These are phyloP conservation scores for Anas platyrhynchos DNA, from an alignment of 2,113 vertebrate species.

Conservation along the genomic window DNA sequence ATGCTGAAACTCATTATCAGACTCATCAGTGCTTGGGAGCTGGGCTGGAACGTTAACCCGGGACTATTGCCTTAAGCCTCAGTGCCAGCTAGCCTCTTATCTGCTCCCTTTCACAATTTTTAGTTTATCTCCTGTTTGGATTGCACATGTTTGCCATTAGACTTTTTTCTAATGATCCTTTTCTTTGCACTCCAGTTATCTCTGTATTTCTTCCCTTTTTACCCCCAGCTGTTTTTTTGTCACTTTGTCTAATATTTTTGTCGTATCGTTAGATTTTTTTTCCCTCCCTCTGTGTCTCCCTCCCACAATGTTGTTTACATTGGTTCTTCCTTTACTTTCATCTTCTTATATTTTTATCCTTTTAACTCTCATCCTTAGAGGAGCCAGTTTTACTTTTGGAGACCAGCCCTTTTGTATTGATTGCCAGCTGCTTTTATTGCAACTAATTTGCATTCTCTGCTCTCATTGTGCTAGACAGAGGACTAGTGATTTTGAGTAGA, in stretches of 20 bases:
- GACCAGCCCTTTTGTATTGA: constrained; percentile 50
- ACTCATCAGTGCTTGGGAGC: rapidly evolving
- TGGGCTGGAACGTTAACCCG: background rate
- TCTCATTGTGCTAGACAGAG: constrained; percentile 67
- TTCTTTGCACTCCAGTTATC: background rate
- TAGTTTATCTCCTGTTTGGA: background rate
- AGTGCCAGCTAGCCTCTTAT: background rate
- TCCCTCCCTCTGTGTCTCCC: background rate
- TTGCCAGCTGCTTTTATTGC: constrained; percentile 65
- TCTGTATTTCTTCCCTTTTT: background rate
- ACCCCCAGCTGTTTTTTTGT: background rate
- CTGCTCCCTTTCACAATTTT: background rate
- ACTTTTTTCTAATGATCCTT: background rate
- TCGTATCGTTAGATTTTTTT: background rate
- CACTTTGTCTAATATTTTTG: background rate
- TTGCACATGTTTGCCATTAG: background rate
- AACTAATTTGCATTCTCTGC: constrained; percentile 72
- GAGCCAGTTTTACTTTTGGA: constrained; percentile 35
- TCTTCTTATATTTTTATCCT: constrained; percentile 14
- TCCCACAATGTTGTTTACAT: background rate
- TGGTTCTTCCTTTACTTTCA: constrained; percentile 23
- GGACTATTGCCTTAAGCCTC: background rate
- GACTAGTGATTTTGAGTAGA: constrained; percentile 68
- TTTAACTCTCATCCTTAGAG: constrained; percentile 63
- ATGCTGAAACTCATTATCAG: background rate